Evolutionary conservation across 2,797 vertebrate genomes (phyloP).

Genomic region (Triplophysa bombifrons): DNA sequence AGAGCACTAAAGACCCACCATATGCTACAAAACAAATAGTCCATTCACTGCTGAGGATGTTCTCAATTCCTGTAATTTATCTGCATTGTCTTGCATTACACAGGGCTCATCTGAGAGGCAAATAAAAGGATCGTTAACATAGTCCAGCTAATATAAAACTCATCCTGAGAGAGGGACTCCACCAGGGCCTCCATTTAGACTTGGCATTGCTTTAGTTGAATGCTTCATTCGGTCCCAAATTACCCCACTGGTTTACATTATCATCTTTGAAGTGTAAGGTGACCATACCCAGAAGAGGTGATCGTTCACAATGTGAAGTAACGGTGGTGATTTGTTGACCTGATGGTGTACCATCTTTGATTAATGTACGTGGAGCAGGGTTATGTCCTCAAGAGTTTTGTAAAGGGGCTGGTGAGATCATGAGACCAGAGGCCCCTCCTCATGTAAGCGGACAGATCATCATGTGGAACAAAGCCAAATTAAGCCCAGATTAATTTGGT

Average conservation of each 20-base stretch:
- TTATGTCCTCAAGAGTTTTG: conserved; percentile 42
- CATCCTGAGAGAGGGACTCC: conserved; percentile 41
- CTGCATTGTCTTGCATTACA: conserved; percentile 54
- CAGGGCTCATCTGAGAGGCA: conserved; percentile 47
- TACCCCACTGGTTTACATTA: conserved; percentile 30
- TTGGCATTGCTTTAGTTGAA: conserved; percentile 44
- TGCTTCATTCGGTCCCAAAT: conserved; percentile 19
- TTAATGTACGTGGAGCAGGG: conserved; percentile 35
- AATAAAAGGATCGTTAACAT: conserved; percentile 61
- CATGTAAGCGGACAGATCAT: conserved; percentile 24
- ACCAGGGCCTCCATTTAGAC: conserved; percentile 48
- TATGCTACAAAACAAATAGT: conserved; percentile 48
- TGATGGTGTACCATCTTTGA: conserved; percentile 24
- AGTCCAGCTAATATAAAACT: conserved; percentile 58
- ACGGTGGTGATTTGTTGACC: neutral
- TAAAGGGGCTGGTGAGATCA: conserved; percentile 49
- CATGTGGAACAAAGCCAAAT: conserved; percentile 51
- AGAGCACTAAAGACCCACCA: conserved; percentile 34
- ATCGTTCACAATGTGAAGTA: conserved; percentile 12
- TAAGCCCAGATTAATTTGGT: conserved; percentile 52
- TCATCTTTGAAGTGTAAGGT: conserved; percentile 31
- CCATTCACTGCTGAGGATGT: conserved; percentile 47
- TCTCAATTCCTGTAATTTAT: conserved; percentile 40
- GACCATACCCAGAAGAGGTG: conserved; percentile 15
- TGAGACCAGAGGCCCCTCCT: conserved; percentile 41